phyloP scores from a whole-genome alignment of 2,113 vertebrate genomes.

The Pteropus alecto region DNA sequence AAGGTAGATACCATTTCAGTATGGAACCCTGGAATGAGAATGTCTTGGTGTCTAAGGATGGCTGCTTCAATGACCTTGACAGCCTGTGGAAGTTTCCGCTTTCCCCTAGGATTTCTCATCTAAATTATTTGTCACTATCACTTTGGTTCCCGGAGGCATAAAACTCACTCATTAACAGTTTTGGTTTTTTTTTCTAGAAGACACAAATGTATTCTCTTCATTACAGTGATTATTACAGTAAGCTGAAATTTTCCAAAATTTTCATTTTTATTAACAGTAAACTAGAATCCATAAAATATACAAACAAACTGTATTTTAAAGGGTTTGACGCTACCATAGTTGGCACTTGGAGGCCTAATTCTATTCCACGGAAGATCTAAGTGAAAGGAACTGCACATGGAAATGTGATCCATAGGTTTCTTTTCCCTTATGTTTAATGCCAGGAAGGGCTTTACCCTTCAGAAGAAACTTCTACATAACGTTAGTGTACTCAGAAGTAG shows the following conservation, averaged over 20 bases:
- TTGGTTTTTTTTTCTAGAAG: background rate
- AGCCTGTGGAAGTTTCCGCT: background rate
- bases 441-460: background rate
- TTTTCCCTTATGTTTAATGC: background rate
- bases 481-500: background rate
- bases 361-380: background rate
- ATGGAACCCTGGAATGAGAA: background rate
- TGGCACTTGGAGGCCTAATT: background rate
- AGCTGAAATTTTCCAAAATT: background rate
- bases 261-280: background rate
- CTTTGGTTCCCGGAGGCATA: background rate
- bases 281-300: conserved; percentile 1
- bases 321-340: background rate
- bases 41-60: background rate
- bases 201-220: background rate
- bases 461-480: background rate
- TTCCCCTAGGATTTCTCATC: background rate
- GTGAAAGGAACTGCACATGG: background rate
- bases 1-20: background rate
- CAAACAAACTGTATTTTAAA: background rate
- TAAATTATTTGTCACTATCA: background rate
- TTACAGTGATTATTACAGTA: background rate
- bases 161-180: background rate
- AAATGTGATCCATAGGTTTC: background rate
- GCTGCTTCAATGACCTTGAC: background rate